phyloP scores from a whole-genome alignment of 2,113 vertebrate genomes.

The Campylomormyrus numenius region DNA sequence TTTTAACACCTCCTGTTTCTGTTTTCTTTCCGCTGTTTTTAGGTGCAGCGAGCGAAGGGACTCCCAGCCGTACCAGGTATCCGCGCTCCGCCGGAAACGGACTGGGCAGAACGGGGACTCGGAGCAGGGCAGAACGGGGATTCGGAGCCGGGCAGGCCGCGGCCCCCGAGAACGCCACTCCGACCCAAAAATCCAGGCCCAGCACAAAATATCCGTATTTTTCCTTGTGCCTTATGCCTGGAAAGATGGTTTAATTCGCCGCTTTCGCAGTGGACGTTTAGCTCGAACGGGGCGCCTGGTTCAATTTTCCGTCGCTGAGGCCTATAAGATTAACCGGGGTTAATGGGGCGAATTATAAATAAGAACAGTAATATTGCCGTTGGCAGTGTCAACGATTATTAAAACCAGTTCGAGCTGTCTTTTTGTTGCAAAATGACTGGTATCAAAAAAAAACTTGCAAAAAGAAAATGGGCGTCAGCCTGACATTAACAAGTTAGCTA shows the following conservation, averaged over 20 bases:
- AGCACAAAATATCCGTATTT: background rate
- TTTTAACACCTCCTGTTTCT: background rate
- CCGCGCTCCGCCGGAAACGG: background rate
- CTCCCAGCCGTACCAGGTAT: slow-evolving; percentile 93
- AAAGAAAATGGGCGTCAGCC: background rate
- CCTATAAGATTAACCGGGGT: background rate
- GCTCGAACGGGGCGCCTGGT: background rate
- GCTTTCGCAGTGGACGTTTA: background rate
- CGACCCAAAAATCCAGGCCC: background rate
- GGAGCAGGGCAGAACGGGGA: slow-evolving; percentile 19
- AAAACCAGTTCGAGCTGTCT: background rate
- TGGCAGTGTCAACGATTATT: background rate
- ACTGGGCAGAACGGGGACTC: background rate
- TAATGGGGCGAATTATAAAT: background rate
- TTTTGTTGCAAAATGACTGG: background rate
- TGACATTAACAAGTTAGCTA: background rate
- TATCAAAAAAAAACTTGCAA: background rate
- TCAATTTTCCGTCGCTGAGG: background rate
- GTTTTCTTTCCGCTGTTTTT: slow-evolving; percentile 40
- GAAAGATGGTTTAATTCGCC: background rate
- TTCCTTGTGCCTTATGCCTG: background rate
- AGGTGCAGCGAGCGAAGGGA: slow-evolving; percentile 98
- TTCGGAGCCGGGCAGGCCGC: slow-evolving; percentile 52
- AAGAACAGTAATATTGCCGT: background rate
- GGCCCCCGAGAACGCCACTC: slow-evolving; percentile 24